Conservation (phyloP, 2,888 invertebrate genomes). For the Noctuana brunneofusca region DNA sequence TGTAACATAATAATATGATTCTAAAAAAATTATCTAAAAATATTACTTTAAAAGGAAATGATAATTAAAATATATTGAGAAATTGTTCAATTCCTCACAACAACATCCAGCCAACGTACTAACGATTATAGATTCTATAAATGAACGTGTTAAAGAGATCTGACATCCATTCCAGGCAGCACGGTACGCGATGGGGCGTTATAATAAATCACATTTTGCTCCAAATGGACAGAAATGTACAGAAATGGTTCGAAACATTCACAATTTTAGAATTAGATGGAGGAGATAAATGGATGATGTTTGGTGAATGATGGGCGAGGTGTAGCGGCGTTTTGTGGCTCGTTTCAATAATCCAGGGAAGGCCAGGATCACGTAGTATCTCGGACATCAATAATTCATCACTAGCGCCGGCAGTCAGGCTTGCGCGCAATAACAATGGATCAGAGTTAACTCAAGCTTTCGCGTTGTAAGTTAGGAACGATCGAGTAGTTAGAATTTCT, state of each 20-base stretch:
- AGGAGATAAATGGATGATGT: not conserved
- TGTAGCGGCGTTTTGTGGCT: conserved; percentile 26
- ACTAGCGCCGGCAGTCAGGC: conserved; percentile 58
- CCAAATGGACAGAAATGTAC: conserved; percentile 17
- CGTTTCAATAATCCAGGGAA: conserved; percentile 43
- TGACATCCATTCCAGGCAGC: conserved; percentile 51
- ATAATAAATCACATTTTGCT: conserved; percentile 27
- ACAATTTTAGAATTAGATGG: conserved; percentile 18
- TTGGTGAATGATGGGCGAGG: conserved; percentile 5
- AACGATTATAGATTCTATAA: conserved; percentile 60
- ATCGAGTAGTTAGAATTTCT: not conserved
- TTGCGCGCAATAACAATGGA: conserved; percentile 73
- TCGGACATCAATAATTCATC: conserved; percentile 76
- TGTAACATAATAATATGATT: no score
- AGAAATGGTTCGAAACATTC: conserved; percentile 16
- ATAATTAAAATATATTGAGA: not conserved
- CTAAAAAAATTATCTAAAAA: no score
- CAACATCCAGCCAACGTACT: conserved; percentile 49
- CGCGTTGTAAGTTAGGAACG: conserved; percentile 18
- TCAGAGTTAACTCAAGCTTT: conserved; percentile 30
- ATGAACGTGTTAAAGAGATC: conserved; percentile 60
- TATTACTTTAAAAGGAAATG: no score
- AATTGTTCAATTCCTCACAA: conserved; percentile 36
- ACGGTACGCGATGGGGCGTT: conserved; percentile 41
- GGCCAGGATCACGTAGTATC: conserved; percentile 65